phyloP scores from a whole-genome alignment of 1,140 invertebrate genomes.

The Bicyclus anynana region DNA sequence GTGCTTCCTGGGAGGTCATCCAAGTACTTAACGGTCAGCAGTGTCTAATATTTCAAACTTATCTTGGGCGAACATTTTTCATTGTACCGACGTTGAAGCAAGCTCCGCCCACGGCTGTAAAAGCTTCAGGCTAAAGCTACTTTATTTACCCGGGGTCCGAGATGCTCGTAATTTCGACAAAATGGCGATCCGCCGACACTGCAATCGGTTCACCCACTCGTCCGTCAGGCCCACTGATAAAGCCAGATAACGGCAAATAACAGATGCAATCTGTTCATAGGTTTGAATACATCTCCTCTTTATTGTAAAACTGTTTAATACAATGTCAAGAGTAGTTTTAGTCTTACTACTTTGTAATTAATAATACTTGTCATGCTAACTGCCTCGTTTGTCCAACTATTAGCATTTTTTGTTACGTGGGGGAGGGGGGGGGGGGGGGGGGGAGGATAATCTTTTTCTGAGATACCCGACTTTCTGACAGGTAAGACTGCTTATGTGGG shows the following conservation, averaged over 20 bases:
- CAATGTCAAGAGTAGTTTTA: too few relatives aligned
- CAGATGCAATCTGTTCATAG: too few relatives aligned
- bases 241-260: slow-evolving; percentile 39
- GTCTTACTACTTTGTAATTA: too few relatives aligned
- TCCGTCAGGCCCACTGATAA: slow-evolving; percentile 30
- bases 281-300: too few relatives aligned
- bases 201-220: slow-evolving; percentile 33
- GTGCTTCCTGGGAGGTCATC: background rate
- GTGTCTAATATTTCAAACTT: background rate
- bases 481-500: too few relatives aligned
- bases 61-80: background rate
- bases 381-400: too few relatives aligned
- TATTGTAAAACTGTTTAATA: too few relatives aligned
- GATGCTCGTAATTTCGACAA: slow-evolving; percentile 40
- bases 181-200: slow-evolving; percentile 37
- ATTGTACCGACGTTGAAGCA: background rate
- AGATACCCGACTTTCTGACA: too few relatives aligned
- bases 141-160: slow-evolving; percentile 26
- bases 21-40: background rate
- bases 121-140: slow-evolving; percentile 27
- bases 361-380: too few relatives aligned
- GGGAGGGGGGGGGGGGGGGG: too few relatives aligned
- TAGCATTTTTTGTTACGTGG: too few relatives aligned
- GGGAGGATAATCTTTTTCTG: too few relatives aligned
- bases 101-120: slow-evolving; percentile 17